Percentiles rank a stretch among this genome's conserved stretches.
phyloP scores from a whole-genome alignment of 2,888 invertebrate species.

The Aromia moschata region DNA sequence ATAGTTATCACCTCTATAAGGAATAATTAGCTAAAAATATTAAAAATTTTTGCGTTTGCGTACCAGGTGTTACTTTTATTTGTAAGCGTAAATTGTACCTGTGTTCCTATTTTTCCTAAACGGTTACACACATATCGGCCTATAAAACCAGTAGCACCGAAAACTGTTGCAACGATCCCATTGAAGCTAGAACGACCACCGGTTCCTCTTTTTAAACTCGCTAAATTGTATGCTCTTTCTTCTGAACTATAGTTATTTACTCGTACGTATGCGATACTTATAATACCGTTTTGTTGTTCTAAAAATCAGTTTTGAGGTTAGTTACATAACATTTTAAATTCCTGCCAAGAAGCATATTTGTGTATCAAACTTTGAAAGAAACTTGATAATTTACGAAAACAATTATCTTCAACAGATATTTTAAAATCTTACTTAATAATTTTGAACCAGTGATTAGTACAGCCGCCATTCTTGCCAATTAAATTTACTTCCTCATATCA shows the following conservation, averaged over 20 bases:
- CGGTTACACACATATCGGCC: conserved; percentile 89
- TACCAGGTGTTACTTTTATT: too few relatives aligned
- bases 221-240: conserved; percentile 67
- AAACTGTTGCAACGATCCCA: conserved; percentile 97
- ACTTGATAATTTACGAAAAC: too few relatives aligned
- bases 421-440: conserved; percentile 52
- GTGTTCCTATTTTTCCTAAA: conserved; percentile 86
- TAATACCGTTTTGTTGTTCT: conserved; percentile 55
- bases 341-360: too few relatives aligned
- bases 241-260: conserved; percentile 67
- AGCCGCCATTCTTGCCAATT: conserved; percentile 49
- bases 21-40: conserved; percentile 81
- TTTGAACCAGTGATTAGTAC: conserved; percentile 54
- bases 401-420: too few relatives aligned
- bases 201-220: conserved; percentile 81
- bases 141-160: conserved; percentile 90
- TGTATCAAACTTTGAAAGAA: too few relatives aligned
- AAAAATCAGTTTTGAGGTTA: conserved; percentile 29
- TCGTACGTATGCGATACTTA: conserved; percentile 56
- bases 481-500: too few relatives aligned
- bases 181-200: conserved; percentile 96
- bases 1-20: conserved; percentile 89
- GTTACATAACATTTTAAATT: conserved; percentile 40
- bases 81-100: conserved; percentile 70
- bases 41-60: background rate